Base-by-base conservation (phyloP, 2,888 invertebrate genomes). In the Heliconius hortense region DNA sequence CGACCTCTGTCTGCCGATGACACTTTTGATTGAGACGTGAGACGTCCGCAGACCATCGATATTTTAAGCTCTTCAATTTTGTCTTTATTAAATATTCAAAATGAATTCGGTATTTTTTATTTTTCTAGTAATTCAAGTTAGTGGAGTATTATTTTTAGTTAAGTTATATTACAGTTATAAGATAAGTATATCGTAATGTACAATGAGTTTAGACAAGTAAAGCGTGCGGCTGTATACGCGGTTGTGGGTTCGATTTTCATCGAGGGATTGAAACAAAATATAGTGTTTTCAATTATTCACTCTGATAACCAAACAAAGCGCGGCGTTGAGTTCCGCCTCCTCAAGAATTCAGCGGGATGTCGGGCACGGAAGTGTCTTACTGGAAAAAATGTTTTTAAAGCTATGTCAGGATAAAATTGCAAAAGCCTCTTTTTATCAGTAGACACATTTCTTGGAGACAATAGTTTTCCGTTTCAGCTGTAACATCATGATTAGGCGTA, bases 401-500 rank as follows among this genome's bases (percentile, higher is more conserved):
- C n/a, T 21, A 28, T 53, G 21, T 69, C 31, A 53, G 24, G n/a
- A 43, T 24, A 21, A 63, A 69, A 72, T 64, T 67, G 60, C 60
- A 26, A 76, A 68, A 68, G 59, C 53, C n/a, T 15, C 3, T 24
- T 28, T 53, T 28, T 68, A 68, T 68, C 68, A 26, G 21, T 70
- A 56, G 76, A 76, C 73, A 76, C 76, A 78, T 72, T 78, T 78
- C 74, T 64, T 56, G 62, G 68, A 76, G 78, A 72, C 68, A 76
- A 72, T 76, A 72, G 74, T 67, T 59, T 78, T 78, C 78, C 78
- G 76, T 71, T 63, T 43, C 59, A 75, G 53, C 56, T 72, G 74
- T 74, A 73, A 74, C 43, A 24, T 31, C 72, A 39, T 63, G 78
- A 78, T 76, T 76, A 76, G 74, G 59, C 28, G 75, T 66, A 43